Evolutionary conservation across 2,113 vertebrate genomes (phyloP), one percentile per base, ranked within the genome.

Genomic region (Oriolus oriolus): DNA sequence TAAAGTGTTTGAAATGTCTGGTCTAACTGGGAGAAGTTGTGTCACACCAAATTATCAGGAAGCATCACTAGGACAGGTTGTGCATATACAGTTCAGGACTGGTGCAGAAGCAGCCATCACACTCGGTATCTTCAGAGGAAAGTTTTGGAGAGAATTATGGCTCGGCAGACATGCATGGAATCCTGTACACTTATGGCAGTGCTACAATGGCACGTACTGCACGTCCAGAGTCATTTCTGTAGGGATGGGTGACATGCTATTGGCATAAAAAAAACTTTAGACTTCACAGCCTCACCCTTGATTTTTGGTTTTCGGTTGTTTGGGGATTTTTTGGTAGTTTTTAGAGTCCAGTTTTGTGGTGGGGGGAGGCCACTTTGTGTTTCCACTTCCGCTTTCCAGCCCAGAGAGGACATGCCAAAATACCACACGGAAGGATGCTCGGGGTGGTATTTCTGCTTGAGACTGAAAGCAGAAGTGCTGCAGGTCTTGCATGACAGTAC

Each of bases 71-170:
- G 68, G 91, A 95, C 90, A 89, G 61, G 88, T 64, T 92, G 79
- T 93, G 88, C 89, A 64, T 95, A 95, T 89, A 94, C 93, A 85
- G 83, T 96, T 97, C 66, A 96, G 95, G 96, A 97, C 89, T 95
- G 95, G 89, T 93, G 80, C 85, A 37, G 89, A 93, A 97, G 87
- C 89, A 92, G 90, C 81, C 94, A 88, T 79, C 81, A 49, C 73
- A 84, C 71, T 92, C 57, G 56, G 77, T 88, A 93, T 70, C 50
- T 83, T 91, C 92, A 87, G 56, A 96, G 75, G n/a, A 44, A 95
- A 63, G 96, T 92, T 91, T 54, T 74, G 85, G 86, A 94, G 80
- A 93, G 91, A 96, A 86, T 95, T 60, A 94, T 76, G 60, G 90
- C 66, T 91, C 1, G 30, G 94, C 79, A 94, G 88, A 91, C 83